Conservation (phyloP, 2,797 vertebrate species). For the Enteromius paludinosus region DNA sequence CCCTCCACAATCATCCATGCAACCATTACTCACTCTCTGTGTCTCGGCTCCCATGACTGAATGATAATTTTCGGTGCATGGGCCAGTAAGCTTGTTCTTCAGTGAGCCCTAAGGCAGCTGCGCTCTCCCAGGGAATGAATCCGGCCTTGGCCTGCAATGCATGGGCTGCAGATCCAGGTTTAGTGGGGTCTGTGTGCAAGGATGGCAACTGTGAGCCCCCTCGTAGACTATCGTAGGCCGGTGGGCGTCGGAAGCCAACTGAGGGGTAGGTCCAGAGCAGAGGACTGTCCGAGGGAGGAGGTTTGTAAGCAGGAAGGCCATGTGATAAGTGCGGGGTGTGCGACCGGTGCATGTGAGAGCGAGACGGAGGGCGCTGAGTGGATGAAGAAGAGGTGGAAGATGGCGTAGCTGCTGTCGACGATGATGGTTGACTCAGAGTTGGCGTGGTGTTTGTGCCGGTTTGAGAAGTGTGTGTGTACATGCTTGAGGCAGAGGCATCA, state of each 20-base stretch:
- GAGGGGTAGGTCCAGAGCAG: slow-evolving; percentile 92
- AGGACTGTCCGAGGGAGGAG: slow-evolving; percentile 81
- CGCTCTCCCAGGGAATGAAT: slow-evolving; percentile 83
- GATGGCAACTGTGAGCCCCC: slow-evolving; percentile 74
- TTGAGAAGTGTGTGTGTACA: slow-evolving; percentile 70
- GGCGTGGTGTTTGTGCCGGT: slow-evolving; percentile 75
- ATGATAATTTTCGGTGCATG: slow-evolving; percentile 86
- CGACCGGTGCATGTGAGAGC: slow-evolving; percentile 72
- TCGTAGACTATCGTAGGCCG: slow-evolving; percentile 87
- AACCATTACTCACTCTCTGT: slow-evolving; percentile 82
- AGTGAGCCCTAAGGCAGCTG: slow-evolving; percentile 68
- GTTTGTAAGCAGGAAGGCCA: slow-evolving; percentile 81
- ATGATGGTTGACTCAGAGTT: slow-evolving; percentile 73
- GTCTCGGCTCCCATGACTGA: slow-evolving; percentile 84
- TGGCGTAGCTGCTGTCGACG: slow-evolving; percentile 42
- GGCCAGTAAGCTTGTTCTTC: slow-evolving; percentile 84
- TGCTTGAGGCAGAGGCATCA: slow-evolving; percentile 68
- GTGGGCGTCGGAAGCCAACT: slow-evolving; percentile 84
- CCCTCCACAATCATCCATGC: slow-evolving; percentile 49
- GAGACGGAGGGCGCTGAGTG: slow-evolving; percentile 72
- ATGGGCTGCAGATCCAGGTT: slow-evolving; percentile 65
- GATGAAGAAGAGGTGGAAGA: slow-evolving; percentile 73
- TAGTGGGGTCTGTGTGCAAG: slow-evolving; percentile 73
- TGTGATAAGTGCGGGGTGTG: slow-evolving; percentile 74
- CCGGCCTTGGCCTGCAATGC: slow-evolving; percentile 77